Conservation (phyloP, 2,113 vertebrate genomes). For the Esox niger region DNA sequence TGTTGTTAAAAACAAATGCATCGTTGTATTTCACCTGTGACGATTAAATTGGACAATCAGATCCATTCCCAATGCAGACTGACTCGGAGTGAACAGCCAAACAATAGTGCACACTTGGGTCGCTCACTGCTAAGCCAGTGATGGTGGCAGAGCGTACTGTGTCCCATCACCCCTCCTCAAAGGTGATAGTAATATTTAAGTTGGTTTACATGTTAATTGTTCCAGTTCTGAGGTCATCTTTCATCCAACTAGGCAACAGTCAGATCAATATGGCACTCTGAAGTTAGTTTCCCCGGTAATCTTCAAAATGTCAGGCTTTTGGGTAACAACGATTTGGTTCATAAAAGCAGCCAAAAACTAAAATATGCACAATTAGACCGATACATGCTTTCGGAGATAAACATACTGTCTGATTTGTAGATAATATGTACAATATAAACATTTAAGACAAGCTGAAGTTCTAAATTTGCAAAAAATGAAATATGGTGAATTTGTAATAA, state of each 20-base stretch:
- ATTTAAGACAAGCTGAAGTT: too few relatives aligned
- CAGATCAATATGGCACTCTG: slow-evolving; percentile 5
- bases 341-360: slow-evolving; percentile 10
- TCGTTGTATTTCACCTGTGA: too few relatives aligned
- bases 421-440: too few relatives aligned
- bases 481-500: too few relatives aligned
- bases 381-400: too few relatives aligned
- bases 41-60: background rate
- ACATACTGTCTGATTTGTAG: too few relatives aligned
- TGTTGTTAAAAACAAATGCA: too few relatives aligned
- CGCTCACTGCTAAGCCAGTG: background rate
- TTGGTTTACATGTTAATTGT: background rate
- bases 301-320: background rate
- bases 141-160: slow-evolving; percentile 1
- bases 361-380: background rate
- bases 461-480: too few relatives aligned
- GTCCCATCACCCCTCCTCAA: background rate
- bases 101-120: slow-evolving; percentile 35
- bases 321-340: background rate
- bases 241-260: background rate
- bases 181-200: too few relatives aligned
- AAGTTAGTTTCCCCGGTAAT: background rate
- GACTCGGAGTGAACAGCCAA: background rate
- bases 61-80: slow-evolving; percentile 11
- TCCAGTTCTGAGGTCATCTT: slow-evolving; percentile 13